A percentile compares a stretch with the other conserved stretches of the same genome.
Conservation (phyloP, 2,797 vertebrate genomes). For the Microhierax caerulescens region DNA sequence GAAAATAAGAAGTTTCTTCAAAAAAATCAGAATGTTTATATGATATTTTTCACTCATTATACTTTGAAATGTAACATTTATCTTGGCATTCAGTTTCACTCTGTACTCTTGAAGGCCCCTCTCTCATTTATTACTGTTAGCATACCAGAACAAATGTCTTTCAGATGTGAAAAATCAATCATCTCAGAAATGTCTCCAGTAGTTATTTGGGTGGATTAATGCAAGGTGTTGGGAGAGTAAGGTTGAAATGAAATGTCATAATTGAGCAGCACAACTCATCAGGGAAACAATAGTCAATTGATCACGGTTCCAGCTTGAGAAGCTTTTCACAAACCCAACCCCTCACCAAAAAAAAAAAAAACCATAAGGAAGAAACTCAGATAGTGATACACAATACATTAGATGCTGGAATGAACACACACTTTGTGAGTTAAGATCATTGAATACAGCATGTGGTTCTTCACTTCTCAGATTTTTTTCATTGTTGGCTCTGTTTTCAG, state of each 20-base stretch:
- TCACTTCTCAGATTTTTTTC: neutral
- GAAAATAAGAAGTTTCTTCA: slow-evolving; percentile 24
- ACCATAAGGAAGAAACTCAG: neutral
- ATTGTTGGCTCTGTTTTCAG: neutral
- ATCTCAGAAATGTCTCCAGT: slow-evolving; percentile 58
- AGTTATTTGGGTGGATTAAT: slow-evolving; percentile 74
- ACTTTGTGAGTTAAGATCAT: neutral
- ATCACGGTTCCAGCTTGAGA: slow-evolving; percentile 21
- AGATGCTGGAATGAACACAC: neutral
- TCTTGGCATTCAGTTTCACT: slow-evolving; percentile 63
- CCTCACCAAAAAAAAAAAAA: neutral
- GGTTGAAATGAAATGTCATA: slow-evolving; percentile 65
- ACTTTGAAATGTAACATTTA: slow-evolving; percentile 71
- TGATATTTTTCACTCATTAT: slow-evolving; percentile 62
- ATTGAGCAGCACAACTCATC: slow-evolving; percentile 54
- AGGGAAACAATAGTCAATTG: slow-evolving; percentile 40
- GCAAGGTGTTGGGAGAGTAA: slow-evolving; percentile 64
- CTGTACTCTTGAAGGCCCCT: slow-evolving; percentile 46
- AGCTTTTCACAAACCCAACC: neutral
- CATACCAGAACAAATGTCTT: slow-evolving; percentile 73
- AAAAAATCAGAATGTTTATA: slow-evolving; percentile 29
- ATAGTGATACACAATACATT: neutral
- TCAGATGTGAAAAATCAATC: slow-evolving; percentile 76
- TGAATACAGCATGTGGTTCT: neutral
- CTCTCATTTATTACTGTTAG: slow-evolving; percentile 67